Evolutionary conservation across 2,113 vertebrate species (phyloP).

Genomic region (Oryzias woworae): DNA sequence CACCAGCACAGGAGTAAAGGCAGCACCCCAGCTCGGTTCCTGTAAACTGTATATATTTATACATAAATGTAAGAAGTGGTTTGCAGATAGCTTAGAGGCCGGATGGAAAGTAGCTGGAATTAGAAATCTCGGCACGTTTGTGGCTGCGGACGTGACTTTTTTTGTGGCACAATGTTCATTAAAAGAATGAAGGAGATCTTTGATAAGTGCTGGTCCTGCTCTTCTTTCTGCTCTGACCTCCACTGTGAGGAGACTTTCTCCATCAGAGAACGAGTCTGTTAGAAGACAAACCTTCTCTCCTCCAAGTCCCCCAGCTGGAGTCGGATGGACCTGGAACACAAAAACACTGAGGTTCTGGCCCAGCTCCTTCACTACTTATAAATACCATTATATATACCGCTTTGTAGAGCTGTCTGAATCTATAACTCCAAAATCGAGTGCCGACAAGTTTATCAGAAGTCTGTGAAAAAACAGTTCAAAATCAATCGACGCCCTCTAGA

Average conservation of each 20-base stretch:
- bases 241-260: background rate
- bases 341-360: too few species aligned
- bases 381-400: too few species aligned
- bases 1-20: slow-evolving; percentile 7
- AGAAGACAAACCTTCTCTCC: too few species aligned
- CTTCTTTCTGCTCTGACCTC: background rate
- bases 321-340: too few species aligned
- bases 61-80: slow-evolving; percentile 64
- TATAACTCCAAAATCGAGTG: too few species aligned
- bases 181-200: slow-evolving; percentile 76
- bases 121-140: slow-evolving; percentile 46
- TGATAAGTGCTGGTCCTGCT: slow-evolving; percentile 53
- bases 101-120: slow-evolving; percentile 36
- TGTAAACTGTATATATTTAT: slow-evolving; percentile 75
- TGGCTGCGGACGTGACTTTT: slow-evolving; percentile 64
- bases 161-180: slow-evolving; percentile 72
- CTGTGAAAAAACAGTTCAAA: too few species aligned
- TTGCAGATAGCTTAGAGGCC: slow-evolving; percentile 50
- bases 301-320: too few species aligned
- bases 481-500: too few species aligned
- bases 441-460: too few species aligned
- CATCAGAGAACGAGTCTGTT: too few species aligned
- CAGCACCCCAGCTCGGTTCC: slow-evolving; percentile 33
- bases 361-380: too few species aligned
- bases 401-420: too few species aligned